phyloP scores from a whole-genome alignment of 2,888 invertebrate genomes.

The Xestoiulus laeticollis region DNA sequence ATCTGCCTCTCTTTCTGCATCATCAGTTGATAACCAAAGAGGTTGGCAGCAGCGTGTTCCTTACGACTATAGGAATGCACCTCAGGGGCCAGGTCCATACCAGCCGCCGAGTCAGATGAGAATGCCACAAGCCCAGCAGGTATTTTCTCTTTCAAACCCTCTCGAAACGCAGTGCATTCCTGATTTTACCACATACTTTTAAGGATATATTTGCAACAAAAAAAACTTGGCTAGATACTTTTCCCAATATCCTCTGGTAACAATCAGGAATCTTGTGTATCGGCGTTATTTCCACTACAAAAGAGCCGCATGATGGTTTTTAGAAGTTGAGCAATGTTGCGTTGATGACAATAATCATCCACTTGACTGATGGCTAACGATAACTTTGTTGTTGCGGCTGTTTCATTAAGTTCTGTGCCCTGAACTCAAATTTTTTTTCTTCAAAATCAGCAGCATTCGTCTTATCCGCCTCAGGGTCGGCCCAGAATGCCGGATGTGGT shows the following conservation, averaged over 20 bases:
- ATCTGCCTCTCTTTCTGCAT: slow-evolving; percentile 2
- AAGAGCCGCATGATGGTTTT: slow-evolving; percentile 45
- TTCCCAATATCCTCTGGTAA: not conserved
- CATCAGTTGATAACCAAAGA: slow-evolving; percentile 28
- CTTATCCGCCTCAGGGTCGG: slow-evolving; percentile 50
- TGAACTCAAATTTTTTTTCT: not conserved
- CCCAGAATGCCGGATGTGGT: slow-evolving; percentile 59
- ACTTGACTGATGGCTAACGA: slow-evolving; percentile 39
- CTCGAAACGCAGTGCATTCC: not conserved
- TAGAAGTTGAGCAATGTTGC: not conserved
- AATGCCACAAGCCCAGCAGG: slow-evolving; percentile 60
- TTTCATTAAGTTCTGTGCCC: not conserved
- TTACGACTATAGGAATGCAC: slow-evolving; percentile 58
- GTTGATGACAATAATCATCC: slow-evolving; percentile 30
- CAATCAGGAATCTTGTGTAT: not conserved
- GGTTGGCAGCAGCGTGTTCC: slow-evolving; percentile 55
- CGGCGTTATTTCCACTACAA: not conserved
- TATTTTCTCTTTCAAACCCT: slow-evolving; percentile 32
- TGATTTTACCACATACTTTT: too few relatives aligned
- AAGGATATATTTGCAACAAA: too few relatives aligned
- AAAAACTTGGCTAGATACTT: too few relatives aligned
- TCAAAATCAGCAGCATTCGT: not conserved
- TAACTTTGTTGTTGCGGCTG: not conserved
- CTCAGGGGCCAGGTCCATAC: slow-evolving; percentile 59
- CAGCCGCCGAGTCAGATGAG: slow-evolving; percentile 60